Conservation (phyloP, 2,113 vertebrate species). For the Pedionomus torquatus region DNA sequence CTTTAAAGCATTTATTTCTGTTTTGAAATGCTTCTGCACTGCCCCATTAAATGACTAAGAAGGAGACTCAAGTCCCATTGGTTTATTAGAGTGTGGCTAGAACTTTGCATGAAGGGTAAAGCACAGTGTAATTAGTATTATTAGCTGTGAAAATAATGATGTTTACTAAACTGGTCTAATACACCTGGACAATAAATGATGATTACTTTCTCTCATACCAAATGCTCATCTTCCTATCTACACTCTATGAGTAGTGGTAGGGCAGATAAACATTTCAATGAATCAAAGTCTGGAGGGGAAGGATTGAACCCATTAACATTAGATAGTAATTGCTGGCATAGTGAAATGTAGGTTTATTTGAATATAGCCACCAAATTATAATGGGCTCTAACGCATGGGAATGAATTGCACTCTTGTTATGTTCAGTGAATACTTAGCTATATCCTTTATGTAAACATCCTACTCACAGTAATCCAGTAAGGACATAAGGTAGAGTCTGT, state of each 20-base stretch:
- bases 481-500: slow-evolving; percentile 55
- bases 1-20: neutral
- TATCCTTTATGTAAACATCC: slow-evolving; percentile 70
- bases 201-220: neutral
- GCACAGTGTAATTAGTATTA: neutral
- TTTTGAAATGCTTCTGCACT: neutral
- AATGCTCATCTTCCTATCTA: slow-evolving; percentile 1
- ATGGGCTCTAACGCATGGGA: slow-evolving; percentile 36
- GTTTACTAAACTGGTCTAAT: neutral
- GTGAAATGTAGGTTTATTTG: slow-evolving; percentile 48
- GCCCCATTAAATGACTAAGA: neutral
- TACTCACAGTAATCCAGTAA: slow-evolving; percentile 70
- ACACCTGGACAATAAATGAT: neutral
- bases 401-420: slow-evolving; percentile 49
- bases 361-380: slow-evolving; percentile 61
- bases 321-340: slow-evolving; percentile 6
- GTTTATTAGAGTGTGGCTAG: neutral
- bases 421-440: slow-evolving; percentile 52
- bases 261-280: neutral
- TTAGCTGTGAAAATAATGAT: neutral
- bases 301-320: neutral
- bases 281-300: neutral
- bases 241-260: neutral
- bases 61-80: neutral
- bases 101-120: neutral